Evolutionary conservation across 1,140 invertebrate species (phyloP), one percentile per base, ranked within the genome.

Genomic region (Anoplolepis gracilipes): DNA sequence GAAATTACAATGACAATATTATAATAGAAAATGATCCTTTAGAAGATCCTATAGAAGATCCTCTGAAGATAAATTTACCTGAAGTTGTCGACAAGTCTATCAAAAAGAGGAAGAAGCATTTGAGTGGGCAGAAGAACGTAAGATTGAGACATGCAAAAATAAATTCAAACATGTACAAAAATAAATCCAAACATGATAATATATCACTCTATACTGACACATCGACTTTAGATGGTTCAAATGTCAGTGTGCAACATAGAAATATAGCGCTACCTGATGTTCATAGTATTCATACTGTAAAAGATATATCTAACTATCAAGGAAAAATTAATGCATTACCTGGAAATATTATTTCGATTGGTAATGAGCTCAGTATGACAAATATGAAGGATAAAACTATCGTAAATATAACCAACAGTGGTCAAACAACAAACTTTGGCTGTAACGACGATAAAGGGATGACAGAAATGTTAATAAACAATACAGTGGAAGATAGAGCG

Each of bases 261-360:
- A 77, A 94, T 0, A 92, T 94, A 87, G 88, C 90, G 2, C 93
- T 92, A 92, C 88, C 91, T 5, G 92, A 92, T 84, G 36, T 93
- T 7, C 79, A 49, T 49, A 19, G 61, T 61, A 49, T 84, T 8
- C 90, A 30, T 4, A 49, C 2, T 49, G 46, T 76, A 19, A 91
- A 90, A 70, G 85, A 87, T 67, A 62, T 84, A 30, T 65, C 70
- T 2, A 36, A 11, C 7, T 82, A 61, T 53, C 65, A 76, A 39
- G 55, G 55, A 19, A 86, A 84, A 11, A 59, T 59, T 36, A 88
- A 79, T 49, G 16, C 65, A 53, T 13, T 88, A 57, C 10, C 72
- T 10, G 84, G 62, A 30, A 88, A 65, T 62, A 86, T 85, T 8
- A 87, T 87, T 19, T 53, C 82, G 5, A 10, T 84, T 36, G 57